These are phyloP conservation scores for Centropus unirufus DNA, from an alignment of 2,113 vertebrate species.

Conservation along the genomic window DNA sequence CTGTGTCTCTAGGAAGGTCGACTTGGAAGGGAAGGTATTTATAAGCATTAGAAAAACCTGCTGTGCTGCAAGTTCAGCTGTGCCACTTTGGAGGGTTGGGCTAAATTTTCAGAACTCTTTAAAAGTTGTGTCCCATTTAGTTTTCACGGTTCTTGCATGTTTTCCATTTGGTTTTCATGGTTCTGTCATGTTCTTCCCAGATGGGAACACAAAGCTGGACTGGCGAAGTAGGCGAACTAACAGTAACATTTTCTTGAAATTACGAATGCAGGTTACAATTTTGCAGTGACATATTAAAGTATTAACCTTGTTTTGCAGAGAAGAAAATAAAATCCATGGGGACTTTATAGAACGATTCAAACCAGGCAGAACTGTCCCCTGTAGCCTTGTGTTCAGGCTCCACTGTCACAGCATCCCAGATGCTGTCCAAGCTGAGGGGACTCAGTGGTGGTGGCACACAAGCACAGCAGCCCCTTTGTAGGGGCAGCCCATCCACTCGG, in stretches of 20 bases:
- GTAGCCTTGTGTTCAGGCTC: neutral
- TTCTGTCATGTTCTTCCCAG: neutral
- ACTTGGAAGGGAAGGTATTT: no score
- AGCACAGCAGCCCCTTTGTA: no score
- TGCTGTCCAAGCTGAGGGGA: neutral
- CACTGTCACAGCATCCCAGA: accelerated
- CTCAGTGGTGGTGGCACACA: accelerated
- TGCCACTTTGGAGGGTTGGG: no score
- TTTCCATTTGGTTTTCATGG: neutral
- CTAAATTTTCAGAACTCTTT: no score
- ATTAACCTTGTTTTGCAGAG: neutral
- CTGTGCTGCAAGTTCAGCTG: no score
- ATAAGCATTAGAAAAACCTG: no score
- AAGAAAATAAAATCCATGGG: neutral
- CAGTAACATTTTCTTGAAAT: neutral
- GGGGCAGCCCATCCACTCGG: accelerated
- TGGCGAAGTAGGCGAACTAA: neutral
- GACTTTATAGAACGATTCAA: neutral
- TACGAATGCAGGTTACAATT: neutral
- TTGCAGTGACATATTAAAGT: neutral
- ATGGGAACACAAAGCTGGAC: neutral
- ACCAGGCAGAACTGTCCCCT: neutral
- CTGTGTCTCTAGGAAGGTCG: no score
- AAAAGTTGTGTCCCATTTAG: neutral
- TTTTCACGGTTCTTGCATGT: neutral